Evolutionary conservation across 2,797 vertebrate genomes (phyloP).

Genomic region (Sebastes minor): DNA sequence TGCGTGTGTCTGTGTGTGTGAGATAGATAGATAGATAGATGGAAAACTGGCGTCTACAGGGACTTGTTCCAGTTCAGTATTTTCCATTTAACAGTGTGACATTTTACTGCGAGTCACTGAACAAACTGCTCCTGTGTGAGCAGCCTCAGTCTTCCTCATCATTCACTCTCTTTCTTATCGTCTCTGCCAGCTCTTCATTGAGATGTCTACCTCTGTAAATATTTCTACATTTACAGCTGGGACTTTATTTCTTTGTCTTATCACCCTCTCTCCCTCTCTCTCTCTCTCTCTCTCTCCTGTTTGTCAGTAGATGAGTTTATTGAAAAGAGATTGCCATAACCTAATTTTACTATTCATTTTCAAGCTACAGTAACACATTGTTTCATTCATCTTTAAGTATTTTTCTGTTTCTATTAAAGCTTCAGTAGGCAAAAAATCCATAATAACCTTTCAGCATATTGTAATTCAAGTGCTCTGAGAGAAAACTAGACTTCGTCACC

Average conservation of each 20-base stretch:
- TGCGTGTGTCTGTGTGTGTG: background rate
- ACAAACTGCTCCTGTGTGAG: slow-evolving; percentile 45
- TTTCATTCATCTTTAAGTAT: background rate
- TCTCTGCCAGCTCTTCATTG: slow-evolving; percentile 6
- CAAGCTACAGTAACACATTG: background rate
- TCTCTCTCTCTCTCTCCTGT: background rate
- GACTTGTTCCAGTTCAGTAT: slow-evolving; percentile 58
- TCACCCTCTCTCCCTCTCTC: background rate
- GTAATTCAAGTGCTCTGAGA: too few relatives aligned
- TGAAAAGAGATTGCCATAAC: background rate
- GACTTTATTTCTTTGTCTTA: background rate
- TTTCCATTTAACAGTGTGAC: slow-evolving; percentile 49
- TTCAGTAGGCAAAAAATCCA: too few relatives aligned
- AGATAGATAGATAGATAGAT: slow-evolving; percentile 3
- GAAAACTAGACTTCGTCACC: too few relatives aligned
- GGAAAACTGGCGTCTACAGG: slow-evolving; percentile 22
- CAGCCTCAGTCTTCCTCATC: slow-evolving; percentile 1
- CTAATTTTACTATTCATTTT: background rate
- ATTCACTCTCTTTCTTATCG: slow-evolving; percentile 7
- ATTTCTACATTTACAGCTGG: slow-evolving; percentile 13
- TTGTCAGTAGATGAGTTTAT: background rate
- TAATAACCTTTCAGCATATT: too few relatives aligned
- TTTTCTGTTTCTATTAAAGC: background rate
- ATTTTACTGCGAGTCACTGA: slow-evolving; percentile 34
- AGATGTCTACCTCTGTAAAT: slow-evolving; percentile 22